These are phyloP conservation scores for Ypsolopha sequella DNA, from an alignment of 2,888 invertebrate genomes.

Conservation along the genomic window DNA sequence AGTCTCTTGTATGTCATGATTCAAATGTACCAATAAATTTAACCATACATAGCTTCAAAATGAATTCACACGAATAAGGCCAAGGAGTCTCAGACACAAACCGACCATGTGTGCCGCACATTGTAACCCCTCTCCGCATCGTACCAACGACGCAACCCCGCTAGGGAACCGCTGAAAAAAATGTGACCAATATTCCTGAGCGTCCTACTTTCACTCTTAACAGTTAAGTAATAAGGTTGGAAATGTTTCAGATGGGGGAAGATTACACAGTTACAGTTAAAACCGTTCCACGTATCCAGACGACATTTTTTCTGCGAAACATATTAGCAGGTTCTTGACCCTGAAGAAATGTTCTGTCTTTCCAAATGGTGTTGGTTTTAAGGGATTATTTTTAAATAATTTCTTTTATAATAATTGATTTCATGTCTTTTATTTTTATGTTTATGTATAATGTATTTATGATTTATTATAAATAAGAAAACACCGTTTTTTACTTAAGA, in stretches of 20 bases:
- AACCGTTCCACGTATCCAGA: conserved; percentile 14
- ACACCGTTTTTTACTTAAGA: too few relatives aligned
- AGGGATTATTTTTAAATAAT: too few relatives aligned
- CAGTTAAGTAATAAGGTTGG: neutral
- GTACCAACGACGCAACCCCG: conserved; percentile 29
- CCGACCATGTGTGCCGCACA: conserved; percentile 56
- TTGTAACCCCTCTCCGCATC: conserved; percentile 36
- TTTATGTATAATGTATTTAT: too few relatives aligned
- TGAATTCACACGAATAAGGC: conserved; percentile 55
- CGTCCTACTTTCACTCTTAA: conserved; percentile 18
- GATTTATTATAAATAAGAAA: too few relatives aligned
- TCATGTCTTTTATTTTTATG: too few relatives aligned
- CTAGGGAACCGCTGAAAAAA: conserved; percentile 58
- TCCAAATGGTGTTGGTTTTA: too few relatives aligned
- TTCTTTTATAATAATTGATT: too few relatives aligned
- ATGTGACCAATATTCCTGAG: conserved; percentile 9
- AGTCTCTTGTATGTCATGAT: neutral
- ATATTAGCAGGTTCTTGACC: conserved; percentile 32
- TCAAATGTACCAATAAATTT: conserved; percentile 25
- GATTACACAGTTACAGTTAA: conserved; percentile 4
- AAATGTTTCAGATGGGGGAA: neutral
- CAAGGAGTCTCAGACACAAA: conserved; percentile 19
- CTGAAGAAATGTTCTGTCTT: neutral
- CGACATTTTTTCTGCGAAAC: conserved; percentile 29
- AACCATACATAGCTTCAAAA: conserved; percentile 42